phyloP scores from a whole-genome alignment of 2,888 invertebrate species.

The Griposia aprilina region DNA sequence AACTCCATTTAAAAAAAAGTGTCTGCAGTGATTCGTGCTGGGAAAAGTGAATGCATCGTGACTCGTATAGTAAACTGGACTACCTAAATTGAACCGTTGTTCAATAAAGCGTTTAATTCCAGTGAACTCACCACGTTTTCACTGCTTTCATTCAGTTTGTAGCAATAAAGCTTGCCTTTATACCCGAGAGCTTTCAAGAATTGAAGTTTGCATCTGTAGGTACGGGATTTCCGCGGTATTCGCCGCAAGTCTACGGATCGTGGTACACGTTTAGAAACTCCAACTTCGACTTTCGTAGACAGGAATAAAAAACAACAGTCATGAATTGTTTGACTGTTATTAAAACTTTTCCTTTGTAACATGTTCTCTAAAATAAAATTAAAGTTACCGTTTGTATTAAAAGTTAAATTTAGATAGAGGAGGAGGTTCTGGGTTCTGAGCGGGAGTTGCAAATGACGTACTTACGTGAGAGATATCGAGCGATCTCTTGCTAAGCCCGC shows the following conservation, averaged over 20 bases:
- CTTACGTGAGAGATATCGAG: conserved; percentile 83
- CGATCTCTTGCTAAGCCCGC: conserved; percentile 83
- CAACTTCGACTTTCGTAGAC: conserved; percentile 71
- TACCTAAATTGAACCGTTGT: conserved; percentile 37
- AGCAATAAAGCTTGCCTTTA: conserved; percentile 67
- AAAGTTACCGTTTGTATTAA: conserved; percentile 78
- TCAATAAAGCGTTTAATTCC: conserved; percentile 45
- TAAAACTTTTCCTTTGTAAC: conserved; percentile 78
- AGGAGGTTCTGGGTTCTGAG: conserved; percentile 75
- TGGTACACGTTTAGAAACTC: conserved; percentile 78
- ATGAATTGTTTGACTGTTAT: conserved; percentile 81
- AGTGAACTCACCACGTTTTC: conserved; percentile 42
- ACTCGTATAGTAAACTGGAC: conserved; percentile 28
- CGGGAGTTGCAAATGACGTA: conserved; percentile 84
- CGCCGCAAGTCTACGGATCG: conserved; percentile 74
- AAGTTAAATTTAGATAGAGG: conserved; percentile 72
- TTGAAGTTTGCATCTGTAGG: conserved; percentile 70
- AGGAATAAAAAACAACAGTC: conserved; percentile 76
- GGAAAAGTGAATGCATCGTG: conserved; percentile 52
- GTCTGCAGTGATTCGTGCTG: conserved; percentile 30
- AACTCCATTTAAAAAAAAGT: conserved; percentile 57
- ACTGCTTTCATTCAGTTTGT: conserved; percentile 51
- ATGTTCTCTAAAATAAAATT: conserved; percentile 75
- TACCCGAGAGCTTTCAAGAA: conserved; percentile 75
- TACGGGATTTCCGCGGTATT: conserved; percentile 42